phyloP scores from a whole-genome alignment of 37 sponge, comb jelly and placozoan species.

The Theonella swinhoei region DNA sequence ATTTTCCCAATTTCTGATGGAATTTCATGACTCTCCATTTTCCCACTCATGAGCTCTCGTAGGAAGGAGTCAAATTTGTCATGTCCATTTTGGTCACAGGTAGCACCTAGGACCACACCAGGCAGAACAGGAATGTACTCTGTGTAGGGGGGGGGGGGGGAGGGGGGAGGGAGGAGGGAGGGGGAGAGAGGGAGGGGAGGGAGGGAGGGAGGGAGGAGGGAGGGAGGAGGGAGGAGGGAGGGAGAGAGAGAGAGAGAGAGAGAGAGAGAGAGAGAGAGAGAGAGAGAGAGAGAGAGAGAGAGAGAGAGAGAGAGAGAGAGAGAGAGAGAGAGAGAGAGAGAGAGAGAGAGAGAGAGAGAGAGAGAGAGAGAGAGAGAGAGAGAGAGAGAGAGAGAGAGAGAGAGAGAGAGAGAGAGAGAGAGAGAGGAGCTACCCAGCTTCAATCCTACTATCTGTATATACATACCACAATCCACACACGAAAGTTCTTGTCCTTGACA shows the following conservation, averaged over 20 bases:
- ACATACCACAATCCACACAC: constrained; percentile 70
- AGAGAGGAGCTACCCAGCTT: too few species aligned
- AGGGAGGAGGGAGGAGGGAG: neutral
- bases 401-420: neutral
- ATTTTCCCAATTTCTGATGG: constrained; percentile 85
- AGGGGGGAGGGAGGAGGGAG: neutral
- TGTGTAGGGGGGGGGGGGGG: constrained; percentile 3
- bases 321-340: neutral
- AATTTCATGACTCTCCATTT: constrained; percentile 53
- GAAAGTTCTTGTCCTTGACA: constrained; percentile 75
- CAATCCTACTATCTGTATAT: too few species aligned
- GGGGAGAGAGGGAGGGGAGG: neutral
- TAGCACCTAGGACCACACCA: constrained; percentile 95
- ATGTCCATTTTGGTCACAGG: constrained; percentile 70
- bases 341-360: neutral
- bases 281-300: neutral
- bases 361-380: neutral
- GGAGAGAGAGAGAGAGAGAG: neutral
- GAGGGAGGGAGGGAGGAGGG: neutral
- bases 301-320: neutral
- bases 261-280: neutral
- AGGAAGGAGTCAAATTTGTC: constrained; percentile 87
- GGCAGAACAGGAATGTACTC: constrained; percentile 80
- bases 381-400: neutral
- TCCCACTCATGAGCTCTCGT: constrained; percentile 80